A percentile compares a stretch with the other conserved stretches of the same genome.
phyloP scores from a whole-genome alignment of 2,888 invertebrate genomes.

The Stratiomys singularior region DNA sequence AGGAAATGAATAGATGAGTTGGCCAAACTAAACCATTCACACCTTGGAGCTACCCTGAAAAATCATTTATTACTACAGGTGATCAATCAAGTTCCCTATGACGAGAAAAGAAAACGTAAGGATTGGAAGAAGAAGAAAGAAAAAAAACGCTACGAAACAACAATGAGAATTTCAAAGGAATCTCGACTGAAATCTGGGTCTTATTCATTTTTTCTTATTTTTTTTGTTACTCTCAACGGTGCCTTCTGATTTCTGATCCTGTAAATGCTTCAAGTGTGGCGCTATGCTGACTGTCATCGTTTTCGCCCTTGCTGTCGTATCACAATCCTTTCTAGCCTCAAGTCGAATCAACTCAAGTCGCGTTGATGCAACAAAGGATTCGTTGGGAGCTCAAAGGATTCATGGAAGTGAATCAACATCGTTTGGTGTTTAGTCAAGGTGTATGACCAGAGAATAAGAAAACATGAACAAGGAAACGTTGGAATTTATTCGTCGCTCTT shows the following conservation, averaged over 20 bases:
- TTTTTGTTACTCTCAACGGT: background rate
- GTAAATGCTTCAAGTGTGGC: background rate
- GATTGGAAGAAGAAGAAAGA: background rate
- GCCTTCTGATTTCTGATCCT: background rate
- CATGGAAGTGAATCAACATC: conserved; percentile 1
- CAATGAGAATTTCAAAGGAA: conserved; percentile 24
- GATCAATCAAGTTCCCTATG: conserved; percentile 44
- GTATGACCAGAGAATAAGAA: conserved; percentile 28
- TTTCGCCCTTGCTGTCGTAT: background rate
- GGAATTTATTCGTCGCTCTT: no score
- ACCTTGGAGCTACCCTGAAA: conserved; percentile 38
- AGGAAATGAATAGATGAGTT: conserved; percentile 38
- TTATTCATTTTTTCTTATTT: conserved; percentile 27
- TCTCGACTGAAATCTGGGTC: conserved; percentile 36
- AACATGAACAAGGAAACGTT: background rate
- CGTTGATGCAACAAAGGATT: conserved; percentile 9
- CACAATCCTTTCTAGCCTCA: background rate
- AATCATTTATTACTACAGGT: conserved; percentile 47
- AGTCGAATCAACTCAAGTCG: conserved; percentile 17
- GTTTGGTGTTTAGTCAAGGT: background rate
- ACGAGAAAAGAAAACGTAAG: background rate
- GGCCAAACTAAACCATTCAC: conserved; percentile 37
- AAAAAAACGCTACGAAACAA: background rate
- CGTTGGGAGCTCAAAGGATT: conserved; percentile 17
- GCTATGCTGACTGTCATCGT: background rate